A percentile compares a stretch with the other conserved stretches of the same genome.
phyloP scores from a whole-genome alignment of 1,140 invertebrate genomes.

The Heterodera schachtii region DNA sequence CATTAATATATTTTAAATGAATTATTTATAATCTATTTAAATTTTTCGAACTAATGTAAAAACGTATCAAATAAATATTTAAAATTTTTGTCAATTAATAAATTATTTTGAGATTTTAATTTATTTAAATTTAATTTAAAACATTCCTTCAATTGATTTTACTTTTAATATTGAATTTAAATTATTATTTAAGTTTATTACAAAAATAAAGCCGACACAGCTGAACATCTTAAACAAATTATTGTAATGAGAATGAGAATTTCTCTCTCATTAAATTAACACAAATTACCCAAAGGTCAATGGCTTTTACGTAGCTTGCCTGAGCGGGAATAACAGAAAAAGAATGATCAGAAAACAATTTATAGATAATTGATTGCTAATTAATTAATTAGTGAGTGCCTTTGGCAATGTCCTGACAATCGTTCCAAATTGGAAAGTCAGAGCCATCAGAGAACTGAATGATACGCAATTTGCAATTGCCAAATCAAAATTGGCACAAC shows the following conservation, averaged over 20 bases:
- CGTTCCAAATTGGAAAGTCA: slow-evolving; percentile 65
- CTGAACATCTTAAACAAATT: slow-evolving; percentile 58
- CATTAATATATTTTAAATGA: background rate
- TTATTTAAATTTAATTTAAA: slow-evolving; percentile 23
- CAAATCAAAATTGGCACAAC: background rate
- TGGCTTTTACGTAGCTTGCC: slow-evolving; percentile 62
- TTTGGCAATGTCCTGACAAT: slow-evolving; percentile 62
- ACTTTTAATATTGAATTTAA: background rate
- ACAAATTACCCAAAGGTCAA: slow-evolving; percentile 51
- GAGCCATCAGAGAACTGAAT: slow-evolving; percentile 59
- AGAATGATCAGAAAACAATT: background rate
- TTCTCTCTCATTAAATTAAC: background rate
- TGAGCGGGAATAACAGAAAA: background rate
- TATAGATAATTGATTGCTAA: background rate
- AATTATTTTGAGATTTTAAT: no score
- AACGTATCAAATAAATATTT: no score
- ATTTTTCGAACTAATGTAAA: no score
- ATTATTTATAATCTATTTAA: no score
- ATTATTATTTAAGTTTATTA: slow-evolving; percentile 10
- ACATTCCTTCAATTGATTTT: background rate
- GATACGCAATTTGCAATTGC: background rate
- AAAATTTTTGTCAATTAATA: no score
- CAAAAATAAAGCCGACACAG: slow-evolving; percentile 62
- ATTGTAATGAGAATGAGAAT: slow-evolving; percentile 12
- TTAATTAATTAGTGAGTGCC: slow-evolving; percentile 27